Conservation (phyloP, 2,797 vertebrate genomes). For the Arctocebus calabarensis region DNA sequence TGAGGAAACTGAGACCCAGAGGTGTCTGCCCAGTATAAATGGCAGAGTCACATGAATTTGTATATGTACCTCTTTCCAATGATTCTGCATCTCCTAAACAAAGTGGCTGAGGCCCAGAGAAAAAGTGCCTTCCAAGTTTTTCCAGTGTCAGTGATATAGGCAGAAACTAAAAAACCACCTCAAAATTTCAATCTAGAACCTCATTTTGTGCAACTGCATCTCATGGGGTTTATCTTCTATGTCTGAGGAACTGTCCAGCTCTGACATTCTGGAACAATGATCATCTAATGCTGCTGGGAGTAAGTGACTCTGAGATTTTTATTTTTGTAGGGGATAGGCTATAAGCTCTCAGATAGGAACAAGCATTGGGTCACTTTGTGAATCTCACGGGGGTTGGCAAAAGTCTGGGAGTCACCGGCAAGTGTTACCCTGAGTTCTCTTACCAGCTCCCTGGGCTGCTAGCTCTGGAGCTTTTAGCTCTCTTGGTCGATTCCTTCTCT, state of each 20-base stretch:
- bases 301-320: background rate
- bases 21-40: background rate
- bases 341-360: background rate
- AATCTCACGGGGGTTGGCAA: background rate
- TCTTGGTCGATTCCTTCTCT: background rate
- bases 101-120: background rate
- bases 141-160: background rate
- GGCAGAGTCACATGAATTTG: background rate
- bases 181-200: background rate
- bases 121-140: background rate
- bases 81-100: background rate
- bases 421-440: background rate
- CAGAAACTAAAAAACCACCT: conserved; percentile 21
- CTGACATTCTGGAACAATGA: background rate
- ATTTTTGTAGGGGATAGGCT: background rate
- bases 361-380: background rate
- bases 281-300: conserved; percentile 6
- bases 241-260: background rate
- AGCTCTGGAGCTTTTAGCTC: background rate
- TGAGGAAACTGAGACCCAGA: background rate
- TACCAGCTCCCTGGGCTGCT: background rate
- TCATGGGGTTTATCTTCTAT: background rate
- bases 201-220: background rate
- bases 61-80: background rate
- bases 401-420: background rate